phyloP scores from a whole-genome alignment of 2,113 vertebrate species.

The Pedetes capensis region DNA sequence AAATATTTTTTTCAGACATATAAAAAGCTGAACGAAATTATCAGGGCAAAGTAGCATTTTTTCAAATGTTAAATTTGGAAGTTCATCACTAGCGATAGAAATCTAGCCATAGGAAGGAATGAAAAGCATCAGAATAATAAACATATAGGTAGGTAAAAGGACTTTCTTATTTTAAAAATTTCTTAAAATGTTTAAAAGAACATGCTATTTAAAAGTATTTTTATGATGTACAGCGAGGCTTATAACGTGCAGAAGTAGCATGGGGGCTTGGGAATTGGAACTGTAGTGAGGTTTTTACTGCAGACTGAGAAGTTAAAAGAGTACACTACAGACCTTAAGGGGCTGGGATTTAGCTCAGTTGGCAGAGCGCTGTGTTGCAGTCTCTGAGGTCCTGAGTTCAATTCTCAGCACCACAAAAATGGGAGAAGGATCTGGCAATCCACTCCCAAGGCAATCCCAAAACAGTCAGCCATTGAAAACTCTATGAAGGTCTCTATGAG shows the following conservation, averaged over 20 bases:
- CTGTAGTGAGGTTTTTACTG: neutral
- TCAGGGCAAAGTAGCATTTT: neutral
- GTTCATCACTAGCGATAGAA: neutral
- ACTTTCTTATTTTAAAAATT: no score
- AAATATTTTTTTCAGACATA: neutral
- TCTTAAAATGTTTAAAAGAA: neutral
- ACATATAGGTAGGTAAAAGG: neutral
- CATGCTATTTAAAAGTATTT: neutral
- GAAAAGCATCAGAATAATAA: neutral
- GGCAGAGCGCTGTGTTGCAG: no score
- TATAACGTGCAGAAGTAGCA: neutral
- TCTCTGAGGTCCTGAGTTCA: no score
- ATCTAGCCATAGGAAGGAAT: neutral
- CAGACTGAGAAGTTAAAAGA: neutral
- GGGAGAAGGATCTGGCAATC: no score
- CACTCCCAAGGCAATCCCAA: no score
- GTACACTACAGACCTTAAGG: neutral
- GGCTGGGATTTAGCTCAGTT: no score
- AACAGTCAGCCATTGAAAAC: no score
- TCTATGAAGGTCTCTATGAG: no score
- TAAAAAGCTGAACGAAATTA: neutral
- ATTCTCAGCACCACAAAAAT: no score
- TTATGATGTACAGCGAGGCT: neutral
- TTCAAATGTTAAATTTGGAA: slow-evolving; percentile 17
- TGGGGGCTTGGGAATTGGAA: neutral